Percentiles rank a stretch among this genome's conserved stretches.
These are phyloP conservation scores for Drosophila bocki DNA, from an alignment of 1,140 invertebrate genomes.

Conservation along the genomic window DNA sequence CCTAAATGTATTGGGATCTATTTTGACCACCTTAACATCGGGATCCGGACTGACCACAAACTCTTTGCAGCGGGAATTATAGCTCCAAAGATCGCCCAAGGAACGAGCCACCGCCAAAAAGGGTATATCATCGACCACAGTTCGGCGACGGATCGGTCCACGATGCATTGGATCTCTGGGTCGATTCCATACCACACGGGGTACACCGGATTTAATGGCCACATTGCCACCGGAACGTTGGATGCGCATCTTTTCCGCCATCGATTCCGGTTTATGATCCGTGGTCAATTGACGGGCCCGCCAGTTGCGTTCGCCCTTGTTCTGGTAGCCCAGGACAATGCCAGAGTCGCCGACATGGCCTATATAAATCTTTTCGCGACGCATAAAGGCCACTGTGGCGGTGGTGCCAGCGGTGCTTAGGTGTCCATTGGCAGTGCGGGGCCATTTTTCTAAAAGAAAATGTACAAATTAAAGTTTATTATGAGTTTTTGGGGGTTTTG, in stretches of 20 bases:
- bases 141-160: slow-evolving; percentile 93
- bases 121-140: slow-evolving; percentile 96
- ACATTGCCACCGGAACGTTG: slow-evolving; percentile 95
- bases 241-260: slow-evolving; percentile 94
- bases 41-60: slow-evolving; percentile 99
- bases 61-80: slow-evolving; percentile 94
- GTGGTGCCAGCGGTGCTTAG: slow-evolving; percentile 98
- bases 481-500: not conserved
- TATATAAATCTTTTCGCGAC: slow-evolving; percentile 97
- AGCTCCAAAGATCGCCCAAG: slow-evolving; percentile 98
- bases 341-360: slow-evolving; percentile 99
- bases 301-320: slow-evolving; percentile 90
- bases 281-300: slow-evolving; percentile 91
- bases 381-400: slow-evolving; percentile 97
- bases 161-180: slow-evolving; percentile 89
- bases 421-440: slow-evolving; percentile 95
- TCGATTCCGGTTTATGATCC: slow-evolving; percentile 98
- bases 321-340: slow-evolving; percentile 94
- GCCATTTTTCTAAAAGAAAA: slow-evolving; percentile 93
- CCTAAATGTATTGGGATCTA: slow-evolving; percentile 91
- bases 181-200: slow-evolving; percentile 98
- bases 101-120: slow-evolving; percentile 98
- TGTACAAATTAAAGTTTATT: too few relatives aligned
- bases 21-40: slow-evolving; percentile 94
- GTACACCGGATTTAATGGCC: slow-evolving; percentile 95